Evolutionary conservation across 2,888 invertebrate genomes (phyloP), one percentile per base, ranked within the genome.

Genomic region (Aplocera efformata): DNA sequence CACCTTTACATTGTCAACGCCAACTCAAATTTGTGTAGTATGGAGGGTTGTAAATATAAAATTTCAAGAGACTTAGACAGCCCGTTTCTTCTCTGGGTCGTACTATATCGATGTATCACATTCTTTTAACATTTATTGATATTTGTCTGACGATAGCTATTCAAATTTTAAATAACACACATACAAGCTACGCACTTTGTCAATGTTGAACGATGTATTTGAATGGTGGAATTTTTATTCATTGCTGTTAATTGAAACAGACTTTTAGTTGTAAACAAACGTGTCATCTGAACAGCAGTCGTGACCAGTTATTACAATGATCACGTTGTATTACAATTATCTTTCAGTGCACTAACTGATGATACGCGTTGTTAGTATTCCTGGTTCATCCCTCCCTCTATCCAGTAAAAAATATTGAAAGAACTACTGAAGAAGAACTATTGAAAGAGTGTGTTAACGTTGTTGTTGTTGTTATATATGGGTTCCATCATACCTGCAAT

Each of bases 261-360:
- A 32, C 24, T 38, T 48, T 34, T 48, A 53, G 53, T 50, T 46
- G 42, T 37, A 13, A 35, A 40, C 50, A 55, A 58, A 56, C 56
- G 59, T 67, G 58, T 51, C 35, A 37, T 47, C 48, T 28, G 46
- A 46, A 47, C 42, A 47, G 53, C 52, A 42, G 50, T 50, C 54
- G 50, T 45, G 53, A 47, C 55, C 48, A 57, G 56, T 54, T 48
- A 53, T 43, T 47, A 49, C 49, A 58, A 57, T 60, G 56, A 56
- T 56, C 58, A 63, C 60, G 66, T 67, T 70, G 62, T 60, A 41
- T 63, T 61, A 62, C 57, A 69, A 65, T 58, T 48, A 56, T 53
- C 53, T 55, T 55, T n/a, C n/a, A n/a, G 13, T 17, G 2, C 3
- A 17, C 5, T 3, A 17, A 5, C 13, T 17, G 13, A 17, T 5